A percentile compares a stretch with the other conserved stretches of the same genome.
Conservation (phyloP, 2,888 invertebrate genomes). For the Eudasyphora cyanicolor region DNA sequence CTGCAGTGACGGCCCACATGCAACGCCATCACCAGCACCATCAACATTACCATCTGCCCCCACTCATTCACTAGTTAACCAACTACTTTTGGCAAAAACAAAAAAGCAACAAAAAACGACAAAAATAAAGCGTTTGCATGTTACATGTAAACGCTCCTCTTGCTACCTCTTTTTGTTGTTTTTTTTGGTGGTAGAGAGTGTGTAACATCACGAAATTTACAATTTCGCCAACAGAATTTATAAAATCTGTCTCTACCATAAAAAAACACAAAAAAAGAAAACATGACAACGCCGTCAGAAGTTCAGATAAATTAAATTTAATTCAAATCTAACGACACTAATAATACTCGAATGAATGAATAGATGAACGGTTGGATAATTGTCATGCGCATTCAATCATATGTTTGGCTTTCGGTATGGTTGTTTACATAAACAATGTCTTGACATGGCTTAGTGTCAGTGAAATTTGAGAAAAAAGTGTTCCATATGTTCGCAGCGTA, state of each 20-base stretch:
- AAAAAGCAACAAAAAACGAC: no score
- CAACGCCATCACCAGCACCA: background rate
- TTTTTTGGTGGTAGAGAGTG: background rate
- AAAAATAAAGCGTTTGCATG: constrained; percentile 33
- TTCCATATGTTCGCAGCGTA: no score
- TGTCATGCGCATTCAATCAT: background rate
- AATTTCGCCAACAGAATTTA: constrained; percentile 34
- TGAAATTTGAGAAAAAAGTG: no score
- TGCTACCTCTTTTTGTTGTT: no score
- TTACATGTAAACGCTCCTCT: constrained; percentile 33
- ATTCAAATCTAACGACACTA: constrained; percentile 31
- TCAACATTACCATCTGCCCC: no score
- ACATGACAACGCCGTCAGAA: background rate
- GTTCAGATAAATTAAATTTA: constrained; percentile 31
- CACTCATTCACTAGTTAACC: constrained; percentile 10
- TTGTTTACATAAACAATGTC: no score
- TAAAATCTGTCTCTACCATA: background rate
- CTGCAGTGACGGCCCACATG: constrained; percentile 52
- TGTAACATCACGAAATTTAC: constrained; percentile 8
- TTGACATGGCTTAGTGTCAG: no score
- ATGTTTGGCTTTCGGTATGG: background rate
- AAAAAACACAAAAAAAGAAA: background rate
- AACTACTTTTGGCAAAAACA: constrained; percentile 3
- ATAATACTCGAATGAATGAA: background rate
- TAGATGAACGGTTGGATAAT: background rate